These are phyloP conservation scores for Hybos culiciformis DNA, from an alignment of 2,888 invertebrate genomes.

Conservation along the genomic window DNA sequence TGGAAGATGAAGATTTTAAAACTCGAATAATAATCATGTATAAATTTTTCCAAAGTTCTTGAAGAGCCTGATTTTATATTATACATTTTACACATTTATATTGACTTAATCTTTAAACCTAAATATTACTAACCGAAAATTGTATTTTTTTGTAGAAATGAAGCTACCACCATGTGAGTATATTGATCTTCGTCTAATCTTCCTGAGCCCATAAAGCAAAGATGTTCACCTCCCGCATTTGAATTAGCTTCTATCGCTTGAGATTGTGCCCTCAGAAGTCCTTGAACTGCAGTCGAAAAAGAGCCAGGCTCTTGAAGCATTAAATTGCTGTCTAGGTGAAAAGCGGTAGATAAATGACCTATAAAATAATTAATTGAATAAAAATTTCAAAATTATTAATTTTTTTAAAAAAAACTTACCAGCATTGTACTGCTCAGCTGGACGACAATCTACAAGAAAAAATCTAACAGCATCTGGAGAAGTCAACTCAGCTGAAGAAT, in stretches of 20 bases:
- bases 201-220: conserved; percentile 89
- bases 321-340: conserved; percentile 92
- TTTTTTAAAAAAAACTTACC: too few relatives aligned
- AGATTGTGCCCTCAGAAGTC: conserved; percentile 69
- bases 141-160: conserved; percentile 89
- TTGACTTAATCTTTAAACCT: too few relatives aligned
- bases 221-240: conserved; percentile 71
- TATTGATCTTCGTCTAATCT: conserved; percentile 88
- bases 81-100: too few relatives aligned
- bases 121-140: too few relatives aligned
- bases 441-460: conserved; percentile 93
- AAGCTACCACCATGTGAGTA: conserved; percentile 96
- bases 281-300: conserved; percentile 88
- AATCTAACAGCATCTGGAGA: conserved; percentile 62
- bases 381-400: too few relatives aligned
- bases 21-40: too few relatives aligned
- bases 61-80: too few relatives aligned
- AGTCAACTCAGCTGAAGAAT: conserved; percentile 51
- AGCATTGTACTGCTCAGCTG: conserved; percentile 91
- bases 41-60: too few relatives aligned
- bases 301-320: conserved; percentile 94
- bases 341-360: conserved; percentile 94
- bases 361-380: too few relatives aligned
- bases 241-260: conserved; percentile 79
- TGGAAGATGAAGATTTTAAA: too few relatives aligned